Evolutionary conservation across 2,888 invertebrate genomes (phyloP).

Genomic region (Asteroscopus sphinx): DNA sequence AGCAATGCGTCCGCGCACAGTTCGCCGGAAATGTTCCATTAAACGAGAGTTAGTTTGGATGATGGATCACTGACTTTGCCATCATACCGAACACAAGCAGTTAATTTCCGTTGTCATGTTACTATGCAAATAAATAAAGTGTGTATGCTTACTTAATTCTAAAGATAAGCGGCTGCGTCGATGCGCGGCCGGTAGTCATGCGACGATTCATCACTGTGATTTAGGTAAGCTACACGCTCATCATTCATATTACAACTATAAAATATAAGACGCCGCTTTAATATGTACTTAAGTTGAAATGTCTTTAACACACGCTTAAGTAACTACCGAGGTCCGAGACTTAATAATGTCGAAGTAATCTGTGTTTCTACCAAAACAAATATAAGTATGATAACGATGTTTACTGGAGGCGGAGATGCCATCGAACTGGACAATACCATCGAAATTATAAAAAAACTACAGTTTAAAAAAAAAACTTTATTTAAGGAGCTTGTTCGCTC

Average conservation of each 20-base stretch:
- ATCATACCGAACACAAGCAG: conserved; percentile 57
- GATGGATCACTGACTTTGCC: conserved; percentile 67
- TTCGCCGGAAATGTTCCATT: conserved; percentile 74
- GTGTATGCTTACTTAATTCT: conserved; percentile 30
- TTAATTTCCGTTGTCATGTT: conserved; percentile 63
- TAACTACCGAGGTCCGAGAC: background rate
- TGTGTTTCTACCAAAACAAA: background rate
- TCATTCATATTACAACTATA: conserved; percentile 25
- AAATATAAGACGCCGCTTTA: conserved; percentile 5
- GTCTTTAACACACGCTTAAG: background rate
- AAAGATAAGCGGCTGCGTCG: conserved; percentile 32
- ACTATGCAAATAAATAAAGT: conserved; percentile 57
- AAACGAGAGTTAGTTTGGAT: conserved; percentile 65
- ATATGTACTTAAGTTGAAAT: conserved; percentile 1
- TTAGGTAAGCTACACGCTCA: conserved; percentile 25
- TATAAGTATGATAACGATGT: background rate
- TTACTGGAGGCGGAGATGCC: background rate
- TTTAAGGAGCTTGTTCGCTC: too few relatives aligned
- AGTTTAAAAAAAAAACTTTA: too few relatives aligned
- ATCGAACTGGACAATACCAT: background rate
- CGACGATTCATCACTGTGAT: conserved; percentile 45
- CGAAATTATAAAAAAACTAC: background rate
- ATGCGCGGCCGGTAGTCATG: conserved; percentile 27
- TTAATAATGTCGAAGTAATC: conserved; percentile 1
- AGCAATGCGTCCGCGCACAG: conserved; percentile 70